Evolutionary conservation across 2,888 invertebrate species (phyloP), one percentile per base, ranked within the genome.

Genomic region (Pherbina coryleti): DNA sequence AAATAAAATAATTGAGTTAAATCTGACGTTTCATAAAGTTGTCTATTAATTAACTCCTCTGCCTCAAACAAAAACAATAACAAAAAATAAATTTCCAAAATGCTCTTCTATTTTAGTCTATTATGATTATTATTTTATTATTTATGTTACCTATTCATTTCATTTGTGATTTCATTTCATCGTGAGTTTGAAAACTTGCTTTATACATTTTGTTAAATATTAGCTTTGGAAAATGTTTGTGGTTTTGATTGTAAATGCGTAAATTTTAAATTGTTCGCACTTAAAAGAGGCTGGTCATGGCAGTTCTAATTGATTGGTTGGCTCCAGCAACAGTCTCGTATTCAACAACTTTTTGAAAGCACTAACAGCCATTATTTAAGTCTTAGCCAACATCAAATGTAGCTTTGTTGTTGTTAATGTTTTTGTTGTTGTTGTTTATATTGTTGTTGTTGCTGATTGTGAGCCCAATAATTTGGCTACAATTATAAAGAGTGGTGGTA

Each of bases 91-190:
- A 19, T 55, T 55, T 8, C 1, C 22, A 7, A 19, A 55, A 22
- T 55, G 1, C 22, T 53, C 19, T 3, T 7, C 19, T 5, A 5
- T 53, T 53, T n/a, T 4, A 53, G 3, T 19, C 22, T 55, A 7
- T 22, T 55, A 55, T 55, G 25, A 8, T 69, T 25, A 8, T 69
- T 25, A 69, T 49, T 69, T 69, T 51, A 69, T 69, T 69, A 69
- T 69, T 69, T 69, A 69, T 69, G 69, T 25, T n/a, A n/a, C n/a
- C n/a, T 69, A 51, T 69, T 69, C 49, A 69, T 69, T 25, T 22
- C 31, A 19, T 22, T 49, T 67, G 62, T 62, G 25, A 28, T 69
- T 69, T 69, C 69, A 69, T 69, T 49, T 69, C 44, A n/a, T 31
- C n/a, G 3, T n/a, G 44, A 22, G 22, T 22, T 25, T 25, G 49